Base-by-base conservation (phyloP, 2,888 invertebrate genomes). In the Hypomecis punctinalis region DNA sequence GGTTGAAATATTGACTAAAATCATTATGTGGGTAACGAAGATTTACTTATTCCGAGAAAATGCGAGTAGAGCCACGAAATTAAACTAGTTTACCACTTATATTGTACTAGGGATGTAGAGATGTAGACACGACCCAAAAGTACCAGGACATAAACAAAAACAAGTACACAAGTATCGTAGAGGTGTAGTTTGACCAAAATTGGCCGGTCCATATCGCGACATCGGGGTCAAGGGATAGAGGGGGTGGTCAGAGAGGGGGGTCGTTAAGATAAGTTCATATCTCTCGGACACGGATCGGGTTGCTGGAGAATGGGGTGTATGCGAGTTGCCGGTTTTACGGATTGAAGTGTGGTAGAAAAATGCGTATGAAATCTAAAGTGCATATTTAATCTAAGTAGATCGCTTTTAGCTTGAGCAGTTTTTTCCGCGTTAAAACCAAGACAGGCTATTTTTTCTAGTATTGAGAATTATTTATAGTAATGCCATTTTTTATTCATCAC, bases 211-310 rank as follows among this genome's bases (percentile, higher is more conserved):
- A 85, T 90, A 90, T 90, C 90, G 76, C 66, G 67, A 71, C 61
- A 66, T 65, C 62, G 62, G 57, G 66, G 66, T 69, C 68, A 66
- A 66, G 61, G 62, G 66, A 67, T 61, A 9, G 47, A 36, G 48
- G 57, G 66, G 55, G 52, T 10, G 13, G 49, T 40, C 40, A 69
- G 67, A 63, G 65, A 71, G 79, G 83, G 83, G 79, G 83, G 84
- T 84, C 86, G 90, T 91, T 91, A 87, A 91, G 91, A 91, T 92
- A 92, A 91, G 85, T 82, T 68, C 71, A 71, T 86, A 88, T 90
- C 89, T 86, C 79, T 76, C 71, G 89, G 90, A 89, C 89, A 80
- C 73, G 72, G 81, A 72, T 86, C 86, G 83, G 88, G 88, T 86
- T 86, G 80, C 89, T 72, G 84, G 80, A 85, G 82, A 80, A 76